Evolutionary conservation across 2,113 vertebrate species (phyloP), one percentile per base, ranked within the genome.

Genomic region (Pseudopodoces humilis): DNA sequence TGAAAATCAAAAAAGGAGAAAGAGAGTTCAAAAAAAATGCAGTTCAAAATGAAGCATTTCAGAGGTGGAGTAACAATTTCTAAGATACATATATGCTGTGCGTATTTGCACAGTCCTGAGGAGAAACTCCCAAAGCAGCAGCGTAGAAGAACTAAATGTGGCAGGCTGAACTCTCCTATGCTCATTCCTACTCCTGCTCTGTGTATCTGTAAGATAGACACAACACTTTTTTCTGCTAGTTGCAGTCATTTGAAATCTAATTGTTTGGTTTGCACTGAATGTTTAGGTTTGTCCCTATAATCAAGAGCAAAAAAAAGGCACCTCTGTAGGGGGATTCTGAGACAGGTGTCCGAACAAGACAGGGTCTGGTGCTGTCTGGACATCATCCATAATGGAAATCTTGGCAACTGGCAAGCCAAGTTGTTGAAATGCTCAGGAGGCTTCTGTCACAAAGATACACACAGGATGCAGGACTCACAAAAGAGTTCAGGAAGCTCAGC

Each of bases 401-500:
- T 44, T 53, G 60, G 60, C 60, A 96, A 70, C 25, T 35, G 13
- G 35, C 50, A 84, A 75, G 35, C 17, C 2, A 4, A 43, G 27
- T 70, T 53, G 88, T 55, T 55, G 35, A 58, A 87, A 87, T 67
- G 37, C 53, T 79, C 47, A 41, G 47, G 52, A 91, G 70, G 33
- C 6, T 83, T 10, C 74, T 91, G 53, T 86, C 49, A 75, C 30
- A 67, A 53, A 78, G 43, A 78, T 64, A 79, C 15, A 22, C 41
- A 77, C 27, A 64, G 72, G 53, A 76, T 64, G 41, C 25, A 53
- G 46, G 37, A 64, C 67, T 50, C 63, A 88, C 23, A 83, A 31
- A 89, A 85, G 21, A 14, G 33, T 65, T 87, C 65, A 82, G 70
- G 60, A 90, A 93, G 84, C 47, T 95, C 87, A 86, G 27, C 41